Evolutionary conservation across 2,888 invertebrate species (phyloP).

Genomic region (Cabera pusaria): DNA sequence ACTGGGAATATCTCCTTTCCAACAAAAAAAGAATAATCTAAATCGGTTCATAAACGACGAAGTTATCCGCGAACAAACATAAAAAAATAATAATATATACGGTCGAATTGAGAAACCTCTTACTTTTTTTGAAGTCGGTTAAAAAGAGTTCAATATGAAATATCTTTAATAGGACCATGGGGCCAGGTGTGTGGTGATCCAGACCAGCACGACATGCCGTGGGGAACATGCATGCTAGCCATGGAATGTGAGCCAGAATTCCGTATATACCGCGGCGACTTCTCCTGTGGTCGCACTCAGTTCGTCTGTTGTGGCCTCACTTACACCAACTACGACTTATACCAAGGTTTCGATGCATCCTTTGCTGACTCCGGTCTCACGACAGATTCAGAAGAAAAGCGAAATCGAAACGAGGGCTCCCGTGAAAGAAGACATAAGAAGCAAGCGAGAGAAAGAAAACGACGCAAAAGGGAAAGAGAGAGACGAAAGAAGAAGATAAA

Average conservation of each 20-base stretch:
- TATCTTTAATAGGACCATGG: constrained; percentile 61
- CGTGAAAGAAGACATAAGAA: constrained; percentile 35
- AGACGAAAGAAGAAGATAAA: constrained; percentile 57
- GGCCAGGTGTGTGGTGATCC: constrained; percentile 72
- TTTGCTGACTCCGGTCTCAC: constrained; percentile 53
- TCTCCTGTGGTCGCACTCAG: constrained; percentile 59
- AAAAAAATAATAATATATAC: too few species aligned
- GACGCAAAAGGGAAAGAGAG: constrained; percentile 40
- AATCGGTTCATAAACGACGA: too few species aligned
- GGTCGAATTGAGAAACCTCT: too few species aligned
- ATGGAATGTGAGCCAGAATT: constrained; percentile 65
- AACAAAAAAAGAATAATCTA: too few species aligned
- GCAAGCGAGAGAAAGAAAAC: constrained; percentile 32
- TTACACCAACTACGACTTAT: constrained; percentile 62
- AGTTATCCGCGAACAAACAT: too few species aligned
- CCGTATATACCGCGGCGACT: constrained; percentile 66
- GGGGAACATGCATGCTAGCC: constrained; percentile 65
- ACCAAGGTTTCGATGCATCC: constrained; percentile 65
- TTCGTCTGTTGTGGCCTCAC: constrained; percentile 65
- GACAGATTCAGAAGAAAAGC: constrained; percentile 55
- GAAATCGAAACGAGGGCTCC: constrained; percentile 31
- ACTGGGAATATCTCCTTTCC: too few species aligned
- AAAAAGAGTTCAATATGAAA: too few species aligned
- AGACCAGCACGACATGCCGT: constrained; percentile 67
- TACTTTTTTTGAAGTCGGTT: too few species aligned